phyloP scores from a whole-genome alignment of 2,888 invertebrate genomes.

The Acleris emargana region DNA sequence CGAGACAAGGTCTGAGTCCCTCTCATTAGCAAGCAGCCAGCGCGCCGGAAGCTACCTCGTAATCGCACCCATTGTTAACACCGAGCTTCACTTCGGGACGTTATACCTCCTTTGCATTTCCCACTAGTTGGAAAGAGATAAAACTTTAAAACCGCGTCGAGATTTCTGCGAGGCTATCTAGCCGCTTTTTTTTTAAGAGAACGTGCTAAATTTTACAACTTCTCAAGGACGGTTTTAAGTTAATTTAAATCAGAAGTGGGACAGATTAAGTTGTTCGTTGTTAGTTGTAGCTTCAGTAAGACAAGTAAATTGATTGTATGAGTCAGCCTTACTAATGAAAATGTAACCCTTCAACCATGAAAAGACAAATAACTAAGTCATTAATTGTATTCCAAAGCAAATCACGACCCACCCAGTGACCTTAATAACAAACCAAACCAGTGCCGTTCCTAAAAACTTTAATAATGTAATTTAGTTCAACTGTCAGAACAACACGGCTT shows the following conservation, averaged over 20 bases:
- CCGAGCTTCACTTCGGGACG: conserved; percentile 19
- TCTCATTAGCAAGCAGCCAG: conserved; percentile 33
- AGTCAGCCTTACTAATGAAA: conserved; percentile 11
- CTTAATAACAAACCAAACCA: conserved; percentile 18
- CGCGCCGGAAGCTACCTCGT: conserved; percentile 38
- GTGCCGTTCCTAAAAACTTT: conserved; percentile 7
- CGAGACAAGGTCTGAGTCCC: conserved; percentile 31
- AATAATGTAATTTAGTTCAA: neutral
- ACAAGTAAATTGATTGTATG: neutral
- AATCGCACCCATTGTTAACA: conserved; percentile 39
- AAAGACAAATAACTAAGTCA: conserved; percentile 3
- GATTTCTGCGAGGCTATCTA: neutral
- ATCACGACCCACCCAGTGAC: conserved; percentile 27
- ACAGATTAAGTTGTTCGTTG: neutral
- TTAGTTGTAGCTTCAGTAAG: neutral
- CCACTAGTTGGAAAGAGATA: conserved; percentile 6
- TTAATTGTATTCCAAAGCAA: conserved; percentile 12
- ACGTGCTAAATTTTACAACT: too few species aligned
- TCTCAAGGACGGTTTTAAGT: neutral
- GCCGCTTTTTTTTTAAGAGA: too few species aligned
- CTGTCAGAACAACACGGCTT: conserved; percentile 4
- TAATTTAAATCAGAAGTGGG: conserved; percentile 1
- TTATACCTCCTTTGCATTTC: neutral
- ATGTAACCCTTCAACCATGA: conserved; percentile 7
- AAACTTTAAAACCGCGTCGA: neutral